phyloP scores from a whole-genome alignment of 2,113 vertebrate species.

The Xenopus laevis region DNA sequence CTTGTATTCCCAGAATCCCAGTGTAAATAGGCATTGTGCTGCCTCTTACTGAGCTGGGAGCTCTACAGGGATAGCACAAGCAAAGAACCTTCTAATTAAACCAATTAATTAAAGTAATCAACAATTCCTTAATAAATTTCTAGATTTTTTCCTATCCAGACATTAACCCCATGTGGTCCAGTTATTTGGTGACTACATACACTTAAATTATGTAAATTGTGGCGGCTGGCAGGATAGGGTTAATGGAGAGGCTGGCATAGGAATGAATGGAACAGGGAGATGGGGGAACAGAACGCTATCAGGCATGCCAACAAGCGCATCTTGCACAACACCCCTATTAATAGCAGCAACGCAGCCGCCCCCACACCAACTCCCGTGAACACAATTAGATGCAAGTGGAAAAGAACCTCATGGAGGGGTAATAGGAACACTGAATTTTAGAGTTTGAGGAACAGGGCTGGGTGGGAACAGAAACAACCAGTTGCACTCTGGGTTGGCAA shows the following conservation, averaged over 20 bases:
- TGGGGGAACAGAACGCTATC: neutral
- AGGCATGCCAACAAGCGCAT: neutral
- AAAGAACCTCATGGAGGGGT: neutral
- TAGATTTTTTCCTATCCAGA: neutral
- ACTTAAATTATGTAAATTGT: too few relatives aligned
- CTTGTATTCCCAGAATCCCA: too few relatives aligned
- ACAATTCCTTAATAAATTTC: neutral
- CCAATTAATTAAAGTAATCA: neutral
- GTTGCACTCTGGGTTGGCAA: too few relatives aligned
- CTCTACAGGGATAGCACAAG: neutral
- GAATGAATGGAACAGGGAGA: too few relatives aligned
- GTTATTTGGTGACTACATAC: neutral
- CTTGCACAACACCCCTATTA: slow-evolving; percentile 20
- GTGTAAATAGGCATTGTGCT: too few relatives aligned
- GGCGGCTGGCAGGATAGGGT: neutral
- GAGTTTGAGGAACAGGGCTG: neutral
- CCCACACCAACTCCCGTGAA: neutral
- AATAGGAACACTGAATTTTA: neutral
- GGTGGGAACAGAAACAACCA: neutral
- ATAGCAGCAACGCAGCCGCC: slow-evolving; percentile 8
- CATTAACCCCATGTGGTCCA: neutral
- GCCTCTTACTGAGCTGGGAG: neutral
- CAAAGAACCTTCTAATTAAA: neutral
- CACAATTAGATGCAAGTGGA: neutral
- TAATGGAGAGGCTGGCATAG: neutral